Conservation (phyloP, 2,113 vertebrate genomes). For the Puma concolor region DNA sequence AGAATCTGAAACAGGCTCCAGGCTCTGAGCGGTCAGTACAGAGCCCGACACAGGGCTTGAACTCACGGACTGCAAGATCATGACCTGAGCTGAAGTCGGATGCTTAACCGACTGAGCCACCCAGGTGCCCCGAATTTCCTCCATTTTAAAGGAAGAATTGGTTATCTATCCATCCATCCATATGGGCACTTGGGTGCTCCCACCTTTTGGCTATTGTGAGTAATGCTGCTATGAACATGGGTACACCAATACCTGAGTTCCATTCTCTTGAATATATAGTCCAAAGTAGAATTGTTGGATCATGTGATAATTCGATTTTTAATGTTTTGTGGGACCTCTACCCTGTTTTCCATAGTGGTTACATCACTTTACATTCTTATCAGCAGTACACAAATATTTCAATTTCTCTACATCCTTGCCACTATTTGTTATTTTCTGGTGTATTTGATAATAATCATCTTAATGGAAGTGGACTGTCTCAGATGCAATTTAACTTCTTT, state of each 20-base stretch:
- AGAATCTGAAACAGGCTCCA: no score
- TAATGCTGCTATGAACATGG: not conserved
- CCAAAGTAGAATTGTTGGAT: not conserved
- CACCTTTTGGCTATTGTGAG: not conserved
- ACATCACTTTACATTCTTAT: not conserved
- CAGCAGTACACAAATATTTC: fast-evolving
- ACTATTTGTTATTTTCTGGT: not conserved
- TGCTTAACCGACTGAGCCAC: no score
- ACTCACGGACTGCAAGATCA: no score
- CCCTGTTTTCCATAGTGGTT: not conserved
- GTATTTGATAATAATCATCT: not conserved
- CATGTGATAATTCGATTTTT: not conserved
- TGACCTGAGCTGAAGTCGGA: no score
- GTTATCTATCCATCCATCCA: not conserved
- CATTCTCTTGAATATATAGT: not conserved
- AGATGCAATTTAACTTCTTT: not conserved
- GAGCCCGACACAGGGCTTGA: no score
- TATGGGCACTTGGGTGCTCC: not conserved
- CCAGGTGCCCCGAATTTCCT: not conserved
- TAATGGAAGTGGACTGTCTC: not conserved
- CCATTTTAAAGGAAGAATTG: not conserved
- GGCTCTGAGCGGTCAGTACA: no score
- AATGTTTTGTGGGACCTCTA: not conserved
- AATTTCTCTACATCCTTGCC: not conserved
- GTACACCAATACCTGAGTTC: not conserved